A percentile compares a stretch with the other conserved stretches of the same genome.
Evolutionary conservation across 2,113 vertebrate species (phyloP).

Genomic region (Pionites leucogaster): DNA sequence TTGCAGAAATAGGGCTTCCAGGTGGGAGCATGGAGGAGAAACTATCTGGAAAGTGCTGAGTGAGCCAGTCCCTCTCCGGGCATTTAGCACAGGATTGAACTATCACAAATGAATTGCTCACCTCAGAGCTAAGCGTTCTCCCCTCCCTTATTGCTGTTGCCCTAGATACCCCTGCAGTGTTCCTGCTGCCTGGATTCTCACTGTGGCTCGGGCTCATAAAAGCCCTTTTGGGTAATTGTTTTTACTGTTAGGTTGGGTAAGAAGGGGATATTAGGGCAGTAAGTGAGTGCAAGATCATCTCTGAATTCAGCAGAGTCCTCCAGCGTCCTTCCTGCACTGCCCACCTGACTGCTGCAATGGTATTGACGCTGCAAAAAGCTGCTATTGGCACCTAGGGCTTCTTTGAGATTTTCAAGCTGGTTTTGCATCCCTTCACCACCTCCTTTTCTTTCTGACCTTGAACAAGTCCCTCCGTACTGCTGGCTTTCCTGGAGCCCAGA

Average conservation of each 20-base stretch:
- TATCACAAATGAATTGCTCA: background rate
- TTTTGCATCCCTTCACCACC: background rate
- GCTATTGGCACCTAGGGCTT: background rate
- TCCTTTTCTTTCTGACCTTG: slow-evolving; percentile 49
- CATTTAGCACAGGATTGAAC: background rate
- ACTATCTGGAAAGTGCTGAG: background rate
- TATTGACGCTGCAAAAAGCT: background rate
- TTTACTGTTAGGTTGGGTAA: background rate
- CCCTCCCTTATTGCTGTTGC: background rate
- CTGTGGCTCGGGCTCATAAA: background rate
- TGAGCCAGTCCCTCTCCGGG: background rate
- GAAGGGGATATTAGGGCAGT: background rate
- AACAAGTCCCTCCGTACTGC: background rate
- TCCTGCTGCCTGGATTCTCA: background rate
- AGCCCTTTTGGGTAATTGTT: background rate
- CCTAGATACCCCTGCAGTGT: background rate
- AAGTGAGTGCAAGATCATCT: background rate
- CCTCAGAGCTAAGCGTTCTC: background rate
- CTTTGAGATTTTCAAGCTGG: background rate
- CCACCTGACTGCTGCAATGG: background rate
- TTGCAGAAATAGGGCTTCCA: background rate
- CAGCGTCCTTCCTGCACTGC: background rate
- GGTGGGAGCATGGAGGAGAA: background rate
- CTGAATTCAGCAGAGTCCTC: background rate
- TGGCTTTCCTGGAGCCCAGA: background rate